These are phyloP conservation scores for Caenorhabditis inopinata DNA, from an alignment of 1,140 invertebrate species.

Conservation along the genomic window DNA sequence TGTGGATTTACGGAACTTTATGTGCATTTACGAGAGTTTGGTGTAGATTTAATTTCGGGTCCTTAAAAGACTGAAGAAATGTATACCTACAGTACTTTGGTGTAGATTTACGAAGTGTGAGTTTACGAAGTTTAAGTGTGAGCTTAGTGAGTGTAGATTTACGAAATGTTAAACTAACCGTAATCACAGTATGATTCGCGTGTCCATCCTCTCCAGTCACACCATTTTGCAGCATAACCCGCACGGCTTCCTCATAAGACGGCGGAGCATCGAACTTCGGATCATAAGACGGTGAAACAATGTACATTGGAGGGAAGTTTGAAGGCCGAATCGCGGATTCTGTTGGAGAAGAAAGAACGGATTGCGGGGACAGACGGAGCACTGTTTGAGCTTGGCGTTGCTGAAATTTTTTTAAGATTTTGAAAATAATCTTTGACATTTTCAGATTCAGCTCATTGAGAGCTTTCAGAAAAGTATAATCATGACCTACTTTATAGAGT, in stretches of 20 bases:
- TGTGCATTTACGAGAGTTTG: no score
- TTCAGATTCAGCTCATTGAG: not conserved
- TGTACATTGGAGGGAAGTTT: not conserved
- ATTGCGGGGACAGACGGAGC: not conserved
- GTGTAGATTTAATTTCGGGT: no score
- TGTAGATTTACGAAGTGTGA: no score
- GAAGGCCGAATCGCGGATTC: not conserved
- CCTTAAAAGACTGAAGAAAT: no score
- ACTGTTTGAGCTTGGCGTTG: not conserved
- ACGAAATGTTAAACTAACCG: not conserved
- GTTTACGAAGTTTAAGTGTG: no score
- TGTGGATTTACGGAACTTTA: no score
- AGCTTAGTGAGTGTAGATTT: no score
- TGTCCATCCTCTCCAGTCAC: not conserved
- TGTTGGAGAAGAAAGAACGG: not conserved
- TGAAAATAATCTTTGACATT: not conserved
- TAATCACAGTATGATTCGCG: not conserved
- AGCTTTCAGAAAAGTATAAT: no score
- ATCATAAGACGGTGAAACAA: not conserved
- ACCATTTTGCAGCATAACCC: not conserved
- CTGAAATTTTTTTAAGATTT: not conserved
- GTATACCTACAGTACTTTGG: no score
- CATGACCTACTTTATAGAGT: no score
- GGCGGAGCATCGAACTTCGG: slow-evolving; percentile 15
- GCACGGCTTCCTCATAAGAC: not conserved